Evolutionary conservation across 2,113 vertebrate species (phyloP).

Genomic region (Felis chaus): DNA sequence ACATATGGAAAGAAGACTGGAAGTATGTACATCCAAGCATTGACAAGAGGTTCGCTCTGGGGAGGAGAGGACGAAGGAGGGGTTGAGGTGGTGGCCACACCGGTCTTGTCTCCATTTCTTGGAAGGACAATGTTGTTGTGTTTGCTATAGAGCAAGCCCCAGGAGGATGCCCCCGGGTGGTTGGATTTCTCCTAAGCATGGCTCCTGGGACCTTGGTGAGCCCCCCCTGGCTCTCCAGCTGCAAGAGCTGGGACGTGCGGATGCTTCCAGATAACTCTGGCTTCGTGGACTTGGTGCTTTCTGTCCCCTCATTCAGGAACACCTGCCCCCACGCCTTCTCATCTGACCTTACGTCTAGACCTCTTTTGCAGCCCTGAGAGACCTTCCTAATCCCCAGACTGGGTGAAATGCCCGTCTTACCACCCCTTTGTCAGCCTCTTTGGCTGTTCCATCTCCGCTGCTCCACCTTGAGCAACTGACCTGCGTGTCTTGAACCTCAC

Average conservation of each 20-base stretch:
- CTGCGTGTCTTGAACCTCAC: neutral
- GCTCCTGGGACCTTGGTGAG: fast-evolving
- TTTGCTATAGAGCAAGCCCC: neutral
- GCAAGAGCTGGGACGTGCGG: neutral
- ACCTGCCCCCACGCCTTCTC: fast-evolving
- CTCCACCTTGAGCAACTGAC: neutral
- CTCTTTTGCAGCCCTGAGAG: no score
- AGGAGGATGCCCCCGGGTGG: neutral
- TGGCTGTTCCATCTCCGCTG: neutral
- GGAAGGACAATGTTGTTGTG: neutral
- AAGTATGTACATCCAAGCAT: no score
- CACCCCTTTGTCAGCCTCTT: neutral
- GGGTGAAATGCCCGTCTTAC: neutral
- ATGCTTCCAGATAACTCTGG: neutral
- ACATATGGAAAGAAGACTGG: no score
- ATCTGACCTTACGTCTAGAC: neutral
- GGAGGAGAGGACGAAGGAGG: neutral
- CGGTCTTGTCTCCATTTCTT: neutral
- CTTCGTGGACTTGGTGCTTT: neutral
- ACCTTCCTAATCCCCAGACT: neutral
- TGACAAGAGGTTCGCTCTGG: neutral
- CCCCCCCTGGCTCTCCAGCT: neutral
- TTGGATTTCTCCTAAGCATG: neutral
- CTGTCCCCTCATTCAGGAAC: neutral
- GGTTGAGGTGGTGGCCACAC: neutral